Evolutionary conservation across 2,113 vertebrate genomes (phyloP).

Genomic region (Albula glossodonta): DNA sequence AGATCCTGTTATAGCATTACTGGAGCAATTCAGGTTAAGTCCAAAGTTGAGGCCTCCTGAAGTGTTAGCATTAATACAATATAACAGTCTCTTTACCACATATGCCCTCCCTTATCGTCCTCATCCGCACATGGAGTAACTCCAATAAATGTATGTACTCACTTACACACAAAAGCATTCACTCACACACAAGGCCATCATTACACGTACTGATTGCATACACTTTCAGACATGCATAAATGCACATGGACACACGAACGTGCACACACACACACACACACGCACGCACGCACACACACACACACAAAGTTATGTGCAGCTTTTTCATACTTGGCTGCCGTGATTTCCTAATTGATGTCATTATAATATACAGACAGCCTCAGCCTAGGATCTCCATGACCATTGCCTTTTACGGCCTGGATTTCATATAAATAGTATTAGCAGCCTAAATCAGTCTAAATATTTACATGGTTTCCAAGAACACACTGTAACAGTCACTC

Average conservation of each 20-base stretch:
- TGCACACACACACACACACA: neutral
- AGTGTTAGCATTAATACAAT: neutral
- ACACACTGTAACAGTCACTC: slow-evolving; percentile 23
- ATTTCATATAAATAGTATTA: slow-evolving; percentile 36
- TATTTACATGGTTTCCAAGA: slow-evolving; percentile 54
- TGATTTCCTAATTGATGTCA: slow-evolving; percentile 20
- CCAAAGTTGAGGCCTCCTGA: neutral
- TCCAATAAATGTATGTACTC: neutral
- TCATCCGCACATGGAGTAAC: neutral
- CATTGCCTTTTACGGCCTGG: slow-evolving; percentile 37
- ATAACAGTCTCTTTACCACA: neutral
- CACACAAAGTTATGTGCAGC: neutral
- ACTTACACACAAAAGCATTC: neutral
- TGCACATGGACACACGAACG: neutral
- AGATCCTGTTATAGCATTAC: neutral
- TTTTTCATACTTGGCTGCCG: neutral
- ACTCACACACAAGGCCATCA: neutral
- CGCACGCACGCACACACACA: slow-evolving; percentile 16
- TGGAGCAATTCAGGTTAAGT: neutral
- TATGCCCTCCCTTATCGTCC: neutral
- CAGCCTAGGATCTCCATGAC: slow-evolving; percentile 1
- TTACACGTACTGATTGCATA: neutral
- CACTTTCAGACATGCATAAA: neutral
- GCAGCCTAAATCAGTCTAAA: slow-evolving; percentile 49
- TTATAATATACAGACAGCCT: slow-evolving; percentile 29